Evolutionary conservation across 2,888 invertebrate species (phyloP).

Genomic region (Apotomis turbidana): DNA sequence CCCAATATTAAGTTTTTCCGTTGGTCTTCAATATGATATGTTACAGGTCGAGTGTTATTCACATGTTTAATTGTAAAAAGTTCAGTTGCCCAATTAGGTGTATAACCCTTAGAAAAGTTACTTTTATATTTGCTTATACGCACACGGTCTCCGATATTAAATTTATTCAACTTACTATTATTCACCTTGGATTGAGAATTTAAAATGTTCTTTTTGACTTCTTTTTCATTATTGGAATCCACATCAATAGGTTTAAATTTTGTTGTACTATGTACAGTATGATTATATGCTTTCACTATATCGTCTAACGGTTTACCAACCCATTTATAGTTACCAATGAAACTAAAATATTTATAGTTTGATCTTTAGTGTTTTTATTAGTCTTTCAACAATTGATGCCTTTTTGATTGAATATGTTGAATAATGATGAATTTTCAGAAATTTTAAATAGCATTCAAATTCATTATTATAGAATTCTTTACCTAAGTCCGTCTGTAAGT

Average conservation of each 20-base stretch:
- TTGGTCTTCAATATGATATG: slow-evolving; percentile 52
- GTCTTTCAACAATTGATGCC: slow-evolving; percentile 44
- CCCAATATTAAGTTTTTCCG: slow-evolving; percentile 52
- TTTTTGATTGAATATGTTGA: slow-evolving; percentile 42
- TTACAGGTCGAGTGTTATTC: slow-evolving; percentile 49
- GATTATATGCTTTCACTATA: slow-evolving; percentile 33
- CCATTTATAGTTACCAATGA: slow-evolving; percentile 40
- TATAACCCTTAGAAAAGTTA: slow-evolving; percentile 49
- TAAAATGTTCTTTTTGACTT: slow-evolving; percentile 1
- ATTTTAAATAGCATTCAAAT: slow-evolving; percentile 1
- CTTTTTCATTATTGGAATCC: slow-evolving; percentile 21
- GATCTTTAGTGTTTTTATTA: slow-evolving; percentile 42
- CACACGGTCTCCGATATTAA: not conserved
- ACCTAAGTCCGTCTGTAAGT: slow-evolving; percentile 1
- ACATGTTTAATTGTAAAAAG: slow-evolving; percentile 50
- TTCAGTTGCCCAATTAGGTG: slow-evolving; percentile 55
- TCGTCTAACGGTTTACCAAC: slow-evolving; percentile 28
- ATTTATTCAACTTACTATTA: not conserved
- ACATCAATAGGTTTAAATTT: slow-evolving; percentile 14
- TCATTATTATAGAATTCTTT: slow-evolving; percentile 6
- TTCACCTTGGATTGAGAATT: not conserved
- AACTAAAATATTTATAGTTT: slow-evolving; percentile 38
- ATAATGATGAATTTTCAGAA: slow-evolving; percentile 38
- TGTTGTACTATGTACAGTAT: slow-evolving; percentile 31
- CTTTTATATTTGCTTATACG: slow-evolving; percentile 9